Base-by-base conservation (phyloP, 2,113 vertebrate genomes). In the Empidonax alnorum region DNA sequence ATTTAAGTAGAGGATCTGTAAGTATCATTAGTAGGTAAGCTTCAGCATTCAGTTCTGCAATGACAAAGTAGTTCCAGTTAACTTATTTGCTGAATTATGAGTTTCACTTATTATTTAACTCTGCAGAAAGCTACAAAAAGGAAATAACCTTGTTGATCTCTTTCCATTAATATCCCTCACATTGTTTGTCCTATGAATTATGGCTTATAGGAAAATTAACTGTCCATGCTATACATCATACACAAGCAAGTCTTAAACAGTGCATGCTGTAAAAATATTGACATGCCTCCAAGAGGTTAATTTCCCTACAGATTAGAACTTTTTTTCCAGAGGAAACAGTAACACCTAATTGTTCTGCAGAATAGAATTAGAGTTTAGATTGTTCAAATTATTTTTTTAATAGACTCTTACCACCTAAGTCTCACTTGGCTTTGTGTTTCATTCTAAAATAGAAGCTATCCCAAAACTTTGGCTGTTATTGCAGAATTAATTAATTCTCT, bases 121-220 rank as follows among this genome's bases (percentile, higher is more conserved):
- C 58, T 90, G 91, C 93, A 94, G 85, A 97, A 95, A 94, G 78
- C 61, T 73, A 82, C 62, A 37, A 66, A 95, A 93, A 94, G 95
- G 94, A 96, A 96, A 62, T 93, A 89, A 94, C 94, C 89, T 93
- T 71, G 66, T 71, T 83, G 83, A 89, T 94, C 94, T 94, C 62
- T 90, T 93, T 81, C 82, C 92, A 90, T 96, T 93, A 90, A 97
- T 97, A 95, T 44, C 56, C 14, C 66, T 91, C 79, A 95, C 85
- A 84, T 96, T 97, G 92, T 96, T 85, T 90, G 69, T 90, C 82
- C 68, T 95, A 39, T 96, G 93, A 97, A 81, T 94, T 94, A 96
- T 76, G 95, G 81, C 94, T 93, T 94, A 78, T 92, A 95, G 95
- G 91, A 97, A 97, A 92, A 90, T 90, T 59, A 93, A 69, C 77